Base-by-base conservation (phyloP, 2,888 invertebrate genomes). In the Acanthococcus lagerstroemiae region DNA sequence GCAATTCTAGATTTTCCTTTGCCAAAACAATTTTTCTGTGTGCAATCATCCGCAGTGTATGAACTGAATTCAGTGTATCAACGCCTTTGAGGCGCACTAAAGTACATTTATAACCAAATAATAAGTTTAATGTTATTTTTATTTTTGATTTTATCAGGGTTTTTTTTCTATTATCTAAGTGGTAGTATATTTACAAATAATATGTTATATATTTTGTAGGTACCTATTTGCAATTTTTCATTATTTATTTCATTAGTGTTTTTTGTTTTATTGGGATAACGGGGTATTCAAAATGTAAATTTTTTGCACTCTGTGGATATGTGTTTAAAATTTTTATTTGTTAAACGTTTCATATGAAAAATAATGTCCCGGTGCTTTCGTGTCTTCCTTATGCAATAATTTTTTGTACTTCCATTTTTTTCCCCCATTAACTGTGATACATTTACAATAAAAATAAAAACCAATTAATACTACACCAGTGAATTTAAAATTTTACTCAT, bases 211-310 rank as follows among this genome's bases (percentile, higher is more conserved):
- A 48, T 48, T 17, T 12, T 12, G n/a, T 17, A 48, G 15, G 19
- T 12, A 19, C 17, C 15, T 48, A 19, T 48, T 6, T 48, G 17
- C 19, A 48, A 17, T 48, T 12, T 48, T 48, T 48, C 17, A 48
- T 12, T 48, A 48, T 48, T 48, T 17, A 17, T 48, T 48, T 48
- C 50, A 12, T n/a, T 48, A 7, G 6, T 48, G 15, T 52, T 52
- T 52, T 52, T 19, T 52, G 21, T 52, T 52, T n/a, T n/a, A n/a
- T 17, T 58, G 58, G 58, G 58, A 58, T 58, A 58, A 48, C 25
- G 58, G 58, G 58, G 58, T 58, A 58, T 58, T 58, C 46, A 58
- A 58, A 58, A 45, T 58, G 58, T 58, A 58, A 45, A 58, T 46
- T 58, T 45, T 15, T 37, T 45, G 15, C 19, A 17, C 48, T 58